phyloP scores from a whole-genome alignment of 2,888 invertebrate species.

The Megaustenia siamemsis region DNA sequence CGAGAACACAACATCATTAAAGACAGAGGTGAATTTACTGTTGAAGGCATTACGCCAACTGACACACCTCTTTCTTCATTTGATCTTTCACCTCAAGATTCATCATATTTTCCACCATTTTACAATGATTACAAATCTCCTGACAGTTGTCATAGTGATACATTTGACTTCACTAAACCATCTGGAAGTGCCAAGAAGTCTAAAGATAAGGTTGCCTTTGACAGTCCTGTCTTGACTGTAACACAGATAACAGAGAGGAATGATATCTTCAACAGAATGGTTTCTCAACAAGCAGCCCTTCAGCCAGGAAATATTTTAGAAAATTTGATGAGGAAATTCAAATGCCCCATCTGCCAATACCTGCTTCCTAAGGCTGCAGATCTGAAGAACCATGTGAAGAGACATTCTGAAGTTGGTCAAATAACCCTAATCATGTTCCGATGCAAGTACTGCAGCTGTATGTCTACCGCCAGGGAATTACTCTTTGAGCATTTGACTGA shows the following conservation, averaged over 20 bases:
- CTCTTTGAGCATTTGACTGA: conserved; percentile 61
- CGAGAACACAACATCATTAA: conserved; percentile 56
- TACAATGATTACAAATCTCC: conserved; percentile 5
- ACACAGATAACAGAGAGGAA: conserved; percentile 46
- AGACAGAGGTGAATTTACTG: conserved; percentile 51
- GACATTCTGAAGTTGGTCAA: conserved; percentile 61
- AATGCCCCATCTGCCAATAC: conserved; percentile 61
- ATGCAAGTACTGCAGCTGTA: conserved; percentile 61
- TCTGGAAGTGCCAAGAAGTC: conserved; percentile 40
- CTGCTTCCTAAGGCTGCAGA: conserved; percentile 61
- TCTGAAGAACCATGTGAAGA: conserved; percentile 59
- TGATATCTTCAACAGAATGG: conserved; percentile 43
- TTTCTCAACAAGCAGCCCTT: conserved; percentile 39
- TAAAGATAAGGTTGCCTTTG: conserved; percentile 7
- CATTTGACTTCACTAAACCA: conserved; percentile 46
- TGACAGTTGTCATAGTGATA: neutral
- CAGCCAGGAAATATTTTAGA: conserved; percentile 52
- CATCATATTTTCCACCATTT: neutral
- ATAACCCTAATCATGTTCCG: conserved; percentile 60
- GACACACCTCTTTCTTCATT: conserved; percentile 43
- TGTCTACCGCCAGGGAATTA: conserved; percentile 60
- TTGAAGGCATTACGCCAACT: conserved; percentile 45
- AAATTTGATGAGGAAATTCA: conserved; percentile 59
- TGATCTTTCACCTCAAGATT: conserved; percentile 16
- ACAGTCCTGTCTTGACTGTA: neutral